Evolutionary conservation across 2,113 vertebrate genomes (phyloP).

Genomic region (Paracanthobrama guichenoti): DNA sequence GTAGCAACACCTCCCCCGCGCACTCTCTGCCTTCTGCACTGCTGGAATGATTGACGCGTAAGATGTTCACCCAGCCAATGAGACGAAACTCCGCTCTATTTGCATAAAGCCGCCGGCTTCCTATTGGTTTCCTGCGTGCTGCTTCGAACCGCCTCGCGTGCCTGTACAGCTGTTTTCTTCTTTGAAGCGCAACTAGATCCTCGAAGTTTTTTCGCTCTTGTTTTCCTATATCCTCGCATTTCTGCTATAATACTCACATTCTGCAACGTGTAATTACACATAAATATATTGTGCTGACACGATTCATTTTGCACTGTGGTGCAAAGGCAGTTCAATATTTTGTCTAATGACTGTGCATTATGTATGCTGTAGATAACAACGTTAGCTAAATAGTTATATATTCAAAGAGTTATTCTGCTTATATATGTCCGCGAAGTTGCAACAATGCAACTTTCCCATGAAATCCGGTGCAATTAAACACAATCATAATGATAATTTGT

Average conservation of each 20-base stretch:
- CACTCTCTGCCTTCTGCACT: conserved; percentile 62
- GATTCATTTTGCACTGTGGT: background rate
- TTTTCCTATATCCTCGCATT: background rate
- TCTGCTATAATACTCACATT: background rate
- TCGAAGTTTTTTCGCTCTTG: conserved; percentile 7
- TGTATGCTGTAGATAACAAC: background rate
- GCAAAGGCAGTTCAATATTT: background rate
- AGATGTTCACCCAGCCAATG: conserved; percentile 72
- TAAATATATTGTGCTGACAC: background rate
- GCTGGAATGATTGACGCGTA: conserved; percentile 76
- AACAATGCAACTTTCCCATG: background rate
- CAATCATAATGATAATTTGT: background rate
- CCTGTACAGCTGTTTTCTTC: conserved; percentile 71
- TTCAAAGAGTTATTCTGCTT: background rate
- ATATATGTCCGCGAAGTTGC: background rate
- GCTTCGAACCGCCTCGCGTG: conserved; percentile 80
- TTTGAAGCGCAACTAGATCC: conserved; percentile 56
- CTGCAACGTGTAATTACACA: background rate
- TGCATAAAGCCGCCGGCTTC: conserved; percentile 65
- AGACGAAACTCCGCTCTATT: conserved; percentile 58
- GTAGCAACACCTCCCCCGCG: conserved; percentile 59
- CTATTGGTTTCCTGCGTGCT: conserved; percentile 77
- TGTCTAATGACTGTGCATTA: background rate
- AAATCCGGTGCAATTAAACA: background rate
- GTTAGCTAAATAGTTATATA: background rate